Percentiles rank a stretch among this genome's conserved stretches.
These are phyloP conservation scores for Catocala sponsa DNA, from an alignment of 2,888 invertebrate genomes.

Conservation along the genomic window DNA sequence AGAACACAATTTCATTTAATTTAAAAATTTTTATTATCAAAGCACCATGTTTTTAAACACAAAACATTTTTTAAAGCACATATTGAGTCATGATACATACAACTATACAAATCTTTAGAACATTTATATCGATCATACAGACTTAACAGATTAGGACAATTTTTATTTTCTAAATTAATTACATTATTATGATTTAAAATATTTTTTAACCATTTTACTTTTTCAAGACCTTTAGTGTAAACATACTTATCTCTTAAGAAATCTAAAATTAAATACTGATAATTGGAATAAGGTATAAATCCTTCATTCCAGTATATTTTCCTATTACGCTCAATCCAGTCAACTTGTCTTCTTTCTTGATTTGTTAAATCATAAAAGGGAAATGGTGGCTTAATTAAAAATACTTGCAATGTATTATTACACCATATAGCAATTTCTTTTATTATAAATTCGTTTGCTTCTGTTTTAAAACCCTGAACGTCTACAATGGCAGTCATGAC, in stretches of 20 bases:
- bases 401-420: constrained; percentile 13
- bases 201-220: background rate
- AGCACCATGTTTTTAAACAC: too few relatives aligned
- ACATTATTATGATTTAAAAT: background rate
- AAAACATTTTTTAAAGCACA: too few relatives aligned
- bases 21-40: too few relatives aligned
- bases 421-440: constrained; percentile 43
- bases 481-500: constrained; percentile 25
- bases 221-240: constrained; percentile 4
- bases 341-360: constrained; percentile 27
- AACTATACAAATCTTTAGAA: constrained; percentile 5
- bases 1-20: too few relatives aligned
- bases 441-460: constrained; percentile 27
- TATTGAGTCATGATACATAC: background rate
- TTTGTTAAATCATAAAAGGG: constrained; percentile 33
- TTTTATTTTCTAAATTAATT: constrained; percentile 10
- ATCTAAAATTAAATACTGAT: constrained; percentile 8
- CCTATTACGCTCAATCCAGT: constrained; percentile 23
- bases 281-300: constrained; percentile 9
- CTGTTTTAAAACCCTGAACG: constrained; percentile 32
- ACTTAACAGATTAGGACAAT: constrained; percentile 7
- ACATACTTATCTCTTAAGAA: constrained; percentile 6
- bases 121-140: constrained; percentile 4
- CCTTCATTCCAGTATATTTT: constrained; percentile 20
- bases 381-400: constrained; percentile 37